phyloP scores from a whole-genome alignment of 2,797 vertebrate species.

The Calcarius lapponicus region DNA sequence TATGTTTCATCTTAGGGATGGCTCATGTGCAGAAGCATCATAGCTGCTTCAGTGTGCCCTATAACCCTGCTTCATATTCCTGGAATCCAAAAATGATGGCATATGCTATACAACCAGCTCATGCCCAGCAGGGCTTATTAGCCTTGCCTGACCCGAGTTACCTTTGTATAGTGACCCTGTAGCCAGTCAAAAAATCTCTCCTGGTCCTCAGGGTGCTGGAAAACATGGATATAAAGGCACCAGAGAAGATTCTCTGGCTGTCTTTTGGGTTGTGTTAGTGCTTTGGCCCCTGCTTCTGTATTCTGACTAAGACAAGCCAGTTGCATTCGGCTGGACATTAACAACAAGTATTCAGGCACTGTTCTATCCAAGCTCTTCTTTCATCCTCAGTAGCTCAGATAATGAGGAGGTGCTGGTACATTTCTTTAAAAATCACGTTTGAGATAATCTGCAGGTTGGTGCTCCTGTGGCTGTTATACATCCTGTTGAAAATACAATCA shows the following conservation, averaged over 20 bases:
- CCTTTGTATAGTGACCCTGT: neutral
- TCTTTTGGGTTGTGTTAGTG: neutral
- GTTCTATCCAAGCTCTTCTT: neutral
- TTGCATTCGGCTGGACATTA: neutral
- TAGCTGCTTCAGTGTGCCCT: neutral
- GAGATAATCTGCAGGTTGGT: neutral
- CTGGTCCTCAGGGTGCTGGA: neutral
- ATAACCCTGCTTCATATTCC: neutral
- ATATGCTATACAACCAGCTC: neutral
- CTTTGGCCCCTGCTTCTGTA: neutral
- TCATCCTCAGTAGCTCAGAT: neutral
- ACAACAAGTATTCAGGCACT: neutral
- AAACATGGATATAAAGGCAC: neutral
- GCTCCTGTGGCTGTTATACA: neutral
- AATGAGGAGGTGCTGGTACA: neutral
- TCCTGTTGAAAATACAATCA: neutral
- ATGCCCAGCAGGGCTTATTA: neutral
- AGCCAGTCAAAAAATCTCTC: neutral
- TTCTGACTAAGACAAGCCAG: neutral
- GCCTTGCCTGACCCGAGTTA: neutral
- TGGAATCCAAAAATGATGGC: neutral
- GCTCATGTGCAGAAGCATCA: neutral
- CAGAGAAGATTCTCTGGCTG: neutral
- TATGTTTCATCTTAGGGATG: neutral
- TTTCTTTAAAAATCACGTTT: neutral